These are phyloP conservation scores for Clunio marinus DNA, from an alignment of 2,888 invertebrate species.

Conservation along the genomic window DNA sequence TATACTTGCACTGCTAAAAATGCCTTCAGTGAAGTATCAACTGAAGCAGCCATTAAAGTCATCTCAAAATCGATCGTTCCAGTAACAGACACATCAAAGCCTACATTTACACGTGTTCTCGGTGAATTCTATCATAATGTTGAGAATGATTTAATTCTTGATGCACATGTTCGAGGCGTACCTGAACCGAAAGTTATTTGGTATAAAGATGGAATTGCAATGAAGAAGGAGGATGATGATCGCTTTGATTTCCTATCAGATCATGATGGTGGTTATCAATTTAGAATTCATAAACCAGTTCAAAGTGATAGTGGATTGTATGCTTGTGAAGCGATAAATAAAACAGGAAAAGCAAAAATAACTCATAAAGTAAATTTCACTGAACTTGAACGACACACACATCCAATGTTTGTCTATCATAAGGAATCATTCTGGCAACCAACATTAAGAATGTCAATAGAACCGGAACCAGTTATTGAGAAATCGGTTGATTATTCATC, in stretches of 20 bases:
- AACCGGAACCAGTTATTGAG: conserved; percentile 18
- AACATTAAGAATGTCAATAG: conserved; percentile 22
- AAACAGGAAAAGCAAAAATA: conserved; percentile 57
- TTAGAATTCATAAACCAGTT: conserved; percentile 56
- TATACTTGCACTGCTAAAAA: conserved; percentile 75
- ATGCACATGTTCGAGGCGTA: conserved; percentile 51
- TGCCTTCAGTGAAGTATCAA: conserved; percentile 63
- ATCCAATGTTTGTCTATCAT: conserved; percentile 44
- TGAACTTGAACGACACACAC: conserved; percentile 54
- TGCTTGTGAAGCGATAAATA: conserved; percentile 65
- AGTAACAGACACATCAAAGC: conserved; percentile 65
- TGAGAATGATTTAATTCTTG: conserved; percentile 60
- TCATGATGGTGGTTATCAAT: conserved; percentile 53
- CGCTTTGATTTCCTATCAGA: conserved; percentile 50
- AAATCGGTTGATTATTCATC: neutral
- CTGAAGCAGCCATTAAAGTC: conserved; percentile 54
- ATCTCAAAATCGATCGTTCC: conserved; percentile 42
- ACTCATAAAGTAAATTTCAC: conserved; percentile 54
- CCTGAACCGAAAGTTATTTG: conserved; percentile 49
- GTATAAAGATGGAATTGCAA: conserved; percentile 48
- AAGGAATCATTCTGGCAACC: conserved; percentile 32
- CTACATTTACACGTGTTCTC: conserved; percentile 67
- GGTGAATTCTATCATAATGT: conserved; percentile 57
- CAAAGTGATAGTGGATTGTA: conserved; percentile 63
- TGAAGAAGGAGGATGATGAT: conserved; percentile 40